These are phyloP conservation scores for Gymnothorax javanicus DNA, from an alignment of 2,797 vertebrate species.

Conservation along the genomic window DNA sequence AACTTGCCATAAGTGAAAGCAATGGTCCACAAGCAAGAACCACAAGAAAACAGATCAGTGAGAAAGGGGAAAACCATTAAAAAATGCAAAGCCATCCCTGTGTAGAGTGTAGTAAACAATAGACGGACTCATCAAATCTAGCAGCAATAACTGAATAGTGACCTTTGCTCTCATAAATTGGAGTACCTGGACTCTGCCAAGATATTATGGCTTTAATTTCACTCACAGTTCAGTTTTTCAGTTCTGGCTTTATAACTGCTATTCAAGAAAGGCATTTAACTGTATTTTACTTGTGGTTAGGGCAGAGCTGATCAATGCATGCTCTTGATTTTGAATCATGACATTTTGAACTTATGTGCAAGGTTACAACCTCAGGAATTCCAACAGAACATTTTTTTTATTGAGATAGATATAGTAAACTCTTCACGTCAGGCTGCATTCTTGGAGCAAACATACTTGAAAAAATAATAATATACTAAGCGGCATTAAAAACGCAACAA, in stretches of 20 bases:
- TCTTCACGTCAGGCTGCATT: conserved; percentile 10
- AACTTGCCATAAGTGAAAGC: no score
- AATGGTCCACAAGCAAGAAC: no score
- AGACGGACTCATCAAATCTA: not conserved
- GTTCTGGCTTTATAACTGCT: not conserved
- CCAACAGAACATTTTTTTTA: not conserved
- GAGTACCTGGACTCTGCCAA: not conserved
- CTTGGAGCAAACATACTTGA: not conserved
- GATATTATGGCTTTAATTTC: not conserved
- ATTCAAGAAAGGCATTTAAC: not conserved
- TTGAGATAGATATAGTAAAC: conserved; percentile 12
- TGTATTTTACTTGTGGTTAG: not conserved
- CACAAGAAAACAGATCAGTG: not conserved
- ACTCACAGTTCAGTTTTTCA: not conserved
- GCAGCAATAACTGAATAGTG: not conserved
- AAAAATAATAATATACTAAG: not conserved
- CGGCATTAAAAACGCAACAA: no score
- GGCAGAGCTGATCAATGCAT: not conserved
- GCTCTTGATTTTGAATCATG: conserved; percentile 12
- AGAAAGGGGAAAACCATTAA: not conserved
- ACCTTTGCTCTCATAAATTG: not conserved
- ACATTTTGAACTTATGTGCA: conserved; percentile 17
- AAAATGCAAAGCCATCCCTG: not conserved
- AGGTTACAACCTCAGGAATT: conserved; percentile 5
- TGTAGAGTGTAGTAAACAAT: not conserved